Conservation (phyloP, 2,888 invertebrate genomes). For the Mesopsocus fuscifrons region DNA sequence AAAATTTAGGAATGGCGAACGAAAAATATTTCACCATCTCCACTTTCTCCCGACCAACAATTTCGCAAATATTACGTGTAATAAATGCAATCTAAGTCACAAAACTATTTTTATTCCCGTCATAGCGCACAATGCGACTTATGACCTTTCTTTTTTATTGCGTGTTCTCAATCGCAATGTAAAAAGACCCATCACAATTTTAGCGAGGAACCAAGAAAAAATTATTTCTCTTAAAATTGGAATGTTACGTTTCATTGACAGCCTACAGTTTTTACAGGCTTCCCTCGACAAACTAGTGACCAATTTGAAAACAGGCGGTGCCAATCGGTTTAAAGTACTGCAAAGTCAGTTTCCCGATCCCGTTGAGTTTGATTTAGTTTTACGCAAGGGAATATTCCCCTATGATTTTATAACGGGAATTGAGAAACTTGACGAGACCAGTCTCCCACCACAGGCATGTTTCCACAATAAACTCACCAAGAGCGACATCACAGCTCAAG, state of each 20-base stretch:
- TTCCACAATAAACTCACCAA: slow-evolving; percentile 6
- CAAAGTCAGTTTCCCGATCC: not conserved
- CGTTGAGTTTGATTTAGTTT: not conserved
- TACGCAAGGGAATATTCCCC: slow-evolving; percentile 5
- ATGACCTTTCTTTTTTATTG: too few relatives aligned
- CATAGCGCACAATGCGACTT: too few relatives aligned
- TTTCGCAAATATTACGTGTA: too few relatives aligned
- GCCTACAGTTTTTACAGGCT: not conserved
- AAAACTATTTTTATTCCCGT: too few relatives aligned
- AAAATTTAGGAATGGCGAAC: too few relatives aligned
- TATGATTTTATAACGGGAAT: not conserved
- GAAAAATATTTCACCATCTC: too few relatives aligned
- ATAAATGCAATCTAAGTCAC: too few relatives aligned
- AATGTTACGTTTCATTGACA: not conserved
- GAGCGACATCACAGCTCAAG: not conserved
- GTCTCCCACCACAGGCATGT: not conserved
- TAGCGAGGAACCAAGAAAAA: too few relatives aligned
- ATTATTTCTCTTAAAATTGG: not conserved
- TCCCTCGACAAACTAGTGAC: not conserved
- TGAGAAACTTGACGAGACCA: not conserved
- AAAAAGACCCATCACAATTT: too few relatives aligned
- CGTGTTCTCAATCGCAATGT: too few relatives aligned
- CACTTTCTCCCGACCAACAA: too few relatives aligned
- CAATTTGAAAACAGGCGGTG: not conserved
- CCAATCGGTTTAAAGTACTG: not conserved